phyloP scores from a whole-genome alignment of 1,140 invertebrate species.

The Aphidius ervi region DNA sequence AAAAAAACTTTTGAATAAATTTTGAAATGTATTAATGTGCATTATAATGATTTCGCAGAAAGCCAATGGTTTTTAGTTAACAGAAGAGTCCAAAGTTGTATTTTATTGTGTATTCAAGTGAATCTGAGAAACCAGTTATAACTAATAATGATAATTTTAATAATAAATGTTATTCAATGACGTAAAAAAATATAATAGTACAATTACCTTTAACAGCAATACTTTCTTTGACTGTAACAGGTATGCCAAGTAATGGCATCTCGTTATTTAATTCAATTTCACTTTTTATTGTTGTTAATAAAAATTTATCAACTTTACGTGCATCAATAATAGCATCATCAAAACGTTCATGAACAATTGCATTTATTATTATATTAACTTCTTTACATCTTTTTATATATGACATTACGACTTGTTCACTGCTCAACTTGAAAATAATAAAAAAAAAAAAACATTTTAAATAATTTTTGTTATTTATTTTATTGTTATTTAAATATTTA shows the following conservation, averaged over 20 bases:
- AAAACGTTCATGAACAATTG: constrained; percentile 64
- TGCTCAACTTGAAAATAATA: constrained; percentile 46
- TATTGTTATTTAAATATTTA: background rate
- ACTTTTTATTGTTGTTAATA: constrained; percentile 44
- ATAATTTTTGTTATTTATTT: background rate
- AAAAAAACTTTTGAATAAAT: too few species aligned
- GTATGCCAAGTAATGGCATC: constrained; percentile 63
- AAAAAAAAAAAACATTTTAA: constrained; percentile 9
- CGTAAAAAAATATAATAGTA: too few species aligned
- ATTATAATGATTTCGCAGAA: too few species aligned
- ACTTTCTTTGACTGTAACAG: constrained; percentile 67
- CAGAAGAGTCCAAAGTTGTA: background rate
- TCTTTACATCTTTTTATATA: constrained; percentile 63
- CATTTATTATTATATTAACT: constrained; percentile 68
- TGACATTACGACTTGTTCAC: constrained; percentile 60
- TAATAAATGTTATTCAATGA: too few species aligned
- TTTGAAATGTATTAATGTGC: too few species aligned
- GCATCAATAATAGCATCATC: constrained; percentile 61
- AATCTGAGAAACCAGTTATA: background rate
- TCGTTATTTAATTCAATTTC: constrained; percentile 51
- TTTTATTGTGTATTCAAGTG: background rate
- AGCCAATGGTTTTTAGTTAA: background rate
- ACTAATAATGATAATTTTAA: too few species aligned
- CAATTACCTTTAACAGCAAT: constrained; percentile 59
- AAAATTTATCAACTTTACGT: constrained; percentile 49